A percentile compares a stretch with the other conserved stretches of the same genome.
Conservation (phyloP, 2,888 invertebrate species). For the Timandra comae region DNA sequence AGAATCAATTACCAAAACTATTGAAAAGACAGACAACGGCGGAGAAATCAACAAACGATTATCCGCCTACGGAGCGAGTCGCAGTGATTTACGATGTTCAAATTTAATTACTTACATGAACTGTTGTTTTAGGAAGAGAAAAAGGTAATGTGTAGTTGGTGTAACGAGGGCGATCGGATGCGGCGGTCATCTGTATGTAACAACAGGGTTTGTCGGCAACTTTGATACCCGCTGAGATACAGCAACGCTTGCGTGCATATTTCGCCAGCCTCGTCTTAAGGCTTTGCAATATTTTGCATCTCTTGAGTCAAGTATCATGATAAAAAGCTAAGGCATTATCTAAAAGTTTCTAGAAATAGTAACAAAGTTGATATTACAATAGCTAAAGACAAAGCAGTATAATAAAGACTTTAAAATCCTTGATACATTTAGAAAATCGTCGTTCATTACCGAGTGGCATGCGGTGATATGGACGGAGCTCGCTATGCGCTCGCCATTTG, state of each 20-base stretch:
- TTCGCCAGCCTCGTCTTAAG: constrained; percentile 25
- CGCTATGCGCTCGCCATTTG: constrained; percentile 33
- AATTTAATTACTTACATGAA: constrained; percentile 20
- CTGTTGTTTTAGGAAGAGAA: constrained; percentile 13
- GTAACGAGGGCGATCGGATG: constrained; percentile 42
- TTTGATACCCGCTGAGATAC: constrained; percentile 64
- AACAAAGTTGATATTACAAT: too few relatives aligned
- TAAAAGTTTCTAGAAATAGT: too few relatives aligned
- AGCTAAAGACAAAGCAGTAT: too few relatives aligned
- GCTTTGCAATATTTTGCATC: too few relatives aligned
- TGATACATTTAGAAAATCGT: too few relatives aligned
- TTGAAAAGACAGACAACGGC: constrained; percentile 19
- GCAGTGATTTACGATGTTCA: constrained; percentile 22
- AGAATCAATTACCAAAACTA: constrained; percentile 22
- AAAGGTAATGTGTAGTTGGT: constrained; percentile 13
- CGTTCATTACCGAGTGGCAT: too few relatives aligned
- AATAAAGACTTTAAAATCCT: too few relatives aligned
- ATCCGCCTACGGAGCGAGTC: constrained; percentile 19
- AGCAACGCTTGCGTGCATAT: constrained; percentile 54
- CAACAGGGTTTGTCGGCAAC: constrained; percentile 46
- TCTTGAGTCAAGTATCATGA: constrained; percentile 35
- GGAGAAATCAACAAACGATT: constrained; percentile 25
- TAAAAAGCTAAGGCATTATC: constrained; percentile 21
- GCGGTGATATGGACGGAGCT: neutral
- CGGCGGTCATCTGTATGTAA: constrained; percentile 38